phyloP scores from a whole-genome alignment of 2,888 invertebrate species.

The Cantharis rustica region DNA sequence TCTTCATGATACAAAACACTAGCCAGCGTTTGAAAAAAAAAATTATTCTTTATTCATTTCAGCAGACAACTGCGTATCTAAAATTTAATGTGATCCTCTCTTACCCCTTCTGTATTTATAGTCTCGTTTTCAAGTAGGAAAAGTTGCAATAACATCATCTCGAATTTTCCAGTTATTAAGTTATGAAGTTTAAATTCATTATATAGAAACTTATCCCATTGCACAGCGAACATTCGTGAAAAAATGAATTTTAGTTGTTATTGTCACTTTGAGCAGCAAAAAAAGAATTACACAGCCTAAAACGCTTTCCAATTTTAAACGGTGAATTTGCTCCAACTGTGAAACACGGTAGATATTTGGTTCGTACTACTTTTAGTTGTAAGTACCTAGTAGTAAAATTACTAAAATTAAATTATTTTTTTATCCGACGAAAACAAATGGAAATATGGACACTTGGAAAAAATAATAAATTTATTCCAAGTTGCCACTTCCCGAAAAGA shows the following conservation, averaged over 20 bases:
- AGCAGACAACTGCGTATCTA: not conserved
- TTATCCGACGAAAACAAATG: not conserved
- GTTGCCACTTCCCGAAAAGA: constrained; percentile 15
- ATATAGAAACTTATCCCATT: not conserved
- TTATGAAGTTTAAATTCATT: not conserved
- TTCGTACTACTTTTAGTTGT: no score
- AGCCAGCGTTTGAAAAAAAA: not conserved
- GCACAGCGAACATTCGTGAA: no score
- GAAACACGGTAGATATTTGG: no score
- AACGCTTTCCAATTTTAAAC: not conserved
- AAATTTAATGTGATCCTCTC: not conserved
- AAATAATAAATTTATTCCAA: constrained; percentile 20
- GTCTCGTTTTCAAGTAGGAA: not conserved
- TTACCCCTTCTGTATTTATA: not conserved
- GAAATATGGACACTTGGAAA: not conserved
- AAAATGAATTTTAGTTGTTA: not conserved
- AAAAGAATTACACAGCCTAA: not conserved
- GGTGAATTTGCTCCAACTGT: no score
- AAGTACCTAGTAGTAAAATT: not conserved
- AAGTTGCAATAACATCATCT: not conserved
- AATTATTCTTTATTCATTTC: not conserved
- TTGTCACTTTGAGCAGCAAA: not conserved
- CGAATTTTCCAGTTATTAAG: not conserved
- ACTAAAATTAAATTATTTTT: constrained; percentile 19
- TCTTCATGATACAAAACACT: not conserved